These are phyloP conservation scores for Odontesthes bonariensis DNA, from an alignment of 2,113 vertebrate genomes.

Conservation along the genomic window DNA sequence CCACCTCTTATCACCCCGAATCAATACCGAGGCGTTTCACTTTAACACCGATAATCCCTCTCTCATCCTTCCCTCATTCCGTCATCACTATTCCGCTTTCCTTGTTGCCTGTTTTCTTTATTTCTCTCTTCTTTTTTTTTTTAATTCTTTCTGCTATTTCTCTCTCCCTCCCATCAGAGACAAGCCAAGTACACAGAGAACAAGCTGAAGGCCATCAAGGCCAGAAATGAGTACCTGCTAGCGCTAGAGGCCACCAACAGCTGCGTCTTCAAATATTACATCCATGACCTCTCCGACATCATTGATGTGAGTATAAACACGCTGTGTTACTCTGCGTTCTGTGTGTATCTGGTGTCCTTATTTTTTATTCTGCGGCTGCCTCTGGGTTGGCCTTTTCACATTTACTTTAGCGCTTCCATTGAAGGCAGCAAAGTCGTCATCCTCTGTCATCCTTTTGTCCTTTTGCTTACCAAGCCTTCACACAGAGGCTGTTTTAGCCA, in stretches of 20 bases:
- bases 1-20: conserved; percentile 54
- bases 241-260: conserved; percentile 96
- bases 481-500: not conserved
- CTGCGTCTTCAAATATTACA: conserved; percentile 99
- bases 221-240: conserved; percentile 96
- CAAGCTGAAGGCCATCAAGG: conserved; percentile 97
- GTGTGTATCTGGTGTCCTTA: not conserved
- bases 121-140: not conserved
- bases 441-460: conserved; percentile 6
- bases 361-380: conserved; percentile 12
- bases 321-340: not conserved
- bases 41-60: conserved; percentile 37
- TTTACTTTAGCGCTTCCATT: conserved; percentile 44
- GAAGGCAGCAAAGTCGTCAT: conserved; percentile 14
- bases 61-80: conserved; percentile 17
- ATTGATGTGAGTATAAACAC: conserved; percentile 91
- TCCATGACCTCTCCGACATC: conserved; percentile 97
- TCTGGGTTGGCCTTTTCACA: conserved; percentile 26
- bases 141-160: not conserved
- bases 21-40: conserved; percentile 64
- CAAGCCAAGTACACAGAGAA: conserved; percentile 99
- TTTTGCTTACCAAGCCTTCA: not conserved
- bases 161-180: conserved; percentile 82
- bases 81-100: conserved; percentile 7
- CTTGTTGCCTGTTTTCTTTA: conserved; percentile 8